A percentile compares a stretch with the other conserved stretches of the same genome.
Evolutionary conservation across 2,113 vertebrate genomes (phyloP).

Genomic region (Capreolus pygargus): DNA sequence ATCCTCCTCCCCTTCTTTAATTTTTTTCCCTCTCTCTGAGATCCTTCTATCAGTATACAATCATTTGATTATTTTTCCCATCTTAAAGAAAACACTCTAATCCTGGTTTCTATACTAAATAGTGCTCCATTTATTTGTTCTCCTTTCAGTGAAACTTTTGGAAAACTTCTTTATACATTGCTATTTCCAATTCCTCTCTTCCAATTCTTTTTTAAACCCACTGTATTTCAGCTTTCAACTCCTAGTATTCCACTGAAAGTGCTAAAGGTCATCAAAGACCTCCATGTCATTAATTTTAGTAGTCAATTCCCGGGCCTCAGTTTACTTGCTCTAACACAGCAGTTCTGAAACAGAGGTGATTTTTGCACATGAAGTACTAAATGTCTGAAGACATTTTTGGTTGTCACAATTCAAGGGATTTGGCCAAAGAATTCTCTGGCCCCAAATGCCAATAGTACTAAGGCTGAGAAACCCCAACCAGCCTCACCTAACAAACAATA

Average conservation of each 20-base stretch:
- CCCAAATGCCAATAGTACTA: not conserved
- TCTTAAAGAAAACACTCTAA: not conserved
- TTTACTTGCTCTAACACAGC: not conserved
- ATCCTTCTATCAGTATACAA: not conserved
- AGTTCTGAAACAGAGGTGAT: not conserved
- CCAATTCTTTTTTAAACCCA: not conserved
- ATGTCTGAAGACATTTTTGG: not conserved
- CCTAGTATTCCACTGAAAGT: not conserved
- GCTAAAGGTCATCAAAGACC: not conserved
- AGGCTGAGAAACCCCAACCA: not conserved
- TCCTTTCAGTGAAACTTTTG: not conserved
- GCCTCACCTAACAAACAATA: not conserved
- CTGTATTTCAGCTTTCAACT: not conserved
- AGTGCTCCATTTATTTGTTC: not conserved
- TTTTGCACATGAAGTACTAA: not conserved
- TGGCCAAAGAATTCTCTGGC: not conserved
- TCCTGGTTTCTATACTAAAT: not conserved
- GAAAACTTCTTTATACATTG: not conserved
- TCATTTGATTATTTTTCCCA: not conserved
- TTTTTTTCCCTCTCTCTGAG: not conserved
- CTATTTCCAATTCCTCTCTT: not conserved
- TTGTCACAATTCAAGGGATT: not conserved
- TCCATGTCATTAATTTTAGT: not conserved
- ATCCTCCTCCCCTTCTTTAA: not conserved
- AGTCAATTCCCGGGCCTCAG: not conserved